These are phyloP conservation scores for Sepiola atlantica DNA, from an alignment of 2,888 invertebrate genomes.

Conservation along the genomic window DNA sequence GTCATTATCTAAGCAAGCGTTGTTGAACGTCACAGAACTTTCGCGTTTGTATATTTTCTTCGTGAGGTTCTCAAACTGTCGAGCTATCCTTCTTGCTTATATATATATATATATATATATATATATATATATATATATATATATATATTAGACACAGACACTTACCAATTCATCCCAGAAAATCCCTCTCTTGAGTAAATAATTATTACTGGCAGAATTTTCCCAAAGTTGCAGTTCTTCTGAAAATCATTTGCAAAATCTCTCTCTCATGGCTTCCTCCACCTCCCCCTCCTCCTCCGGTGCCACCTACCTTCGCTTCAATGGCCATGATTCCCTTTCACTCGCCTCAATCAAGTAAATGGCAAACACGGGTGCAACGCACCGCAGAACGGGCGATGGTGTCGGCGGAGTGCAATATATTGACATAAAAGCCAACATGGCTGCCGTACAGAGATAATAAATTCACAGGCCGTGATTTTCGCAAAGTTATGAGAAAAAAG, in stretches of 20 bases:
- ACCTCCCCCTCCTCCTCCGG: neutral
- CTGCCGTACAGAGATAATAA: neutral
- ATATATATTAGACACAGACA: neutral
- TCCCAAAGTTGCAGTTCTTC: neutral
- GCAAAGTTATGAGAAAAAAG: neutral
- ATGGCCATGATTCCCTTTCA: neutral
- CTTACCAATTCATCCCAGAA: neutral
- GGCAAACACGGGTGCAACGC: neutral
- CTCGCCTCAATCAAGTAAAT: neutral
- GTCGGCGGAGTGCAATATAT: neutral
- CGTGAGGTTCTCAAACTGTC: too few relatives aligned
- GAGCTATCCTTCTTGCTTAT: too few relatives aligned
- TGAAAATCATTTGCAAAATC: neutral
- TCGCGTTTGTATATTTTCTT: too few relatives aligned
- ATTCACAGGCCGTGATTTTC: neutral
- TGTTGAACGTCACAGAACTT: too few relatives aligned
- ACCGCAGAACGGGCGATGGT: neutral
- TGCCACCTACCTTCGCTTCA: neutral
- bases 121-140: neutral
- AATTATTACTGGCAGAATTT: neutral
- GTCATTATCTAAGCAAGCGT: too few relatives aligned
- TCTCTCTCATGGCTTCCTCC: neutral
- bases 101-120: neutral
- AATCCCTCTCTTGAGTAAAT: neutral
- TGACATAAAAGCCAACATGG: conserved; percentile 13